Evolutionary conservation across 2,797 vertebrate genomes (phyloP).

Genomic region (Monodelphis domestica): DNA sequence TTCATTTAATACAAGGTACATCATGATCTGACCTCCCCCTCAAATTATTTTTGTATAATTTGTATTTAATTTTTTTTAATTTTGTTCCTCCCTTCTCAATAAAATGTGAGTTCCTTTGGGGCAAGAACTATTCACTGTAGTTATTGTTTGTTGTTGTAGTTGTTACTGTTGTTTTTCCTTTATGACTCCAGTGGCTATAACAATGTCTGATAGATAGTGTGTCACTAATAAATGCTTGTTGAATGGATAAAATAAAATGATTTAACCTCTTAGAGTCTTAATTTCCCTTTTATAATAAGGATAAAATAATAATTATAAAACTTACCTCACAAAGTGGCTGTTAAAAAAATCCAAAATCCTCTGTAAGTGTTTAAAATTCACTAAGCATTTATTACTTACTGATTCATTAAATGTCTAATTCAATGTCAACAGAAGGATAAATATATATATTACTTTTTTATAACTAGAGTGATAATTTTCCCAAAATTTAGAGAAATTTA

Average conservation of each 20-base stretch:
- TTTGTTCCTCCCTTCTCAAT: not conserved
- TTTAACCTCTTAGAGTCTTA: not conserved
- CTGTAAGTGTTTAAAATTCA: not conserved
- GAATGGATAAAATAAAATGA: not conserved
- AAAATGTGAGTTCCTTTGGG: not conserved
- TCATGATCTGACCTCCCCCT: not conserved
- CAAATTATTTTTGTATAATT: not conserved
- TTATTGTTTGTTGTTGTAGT: not conserved
- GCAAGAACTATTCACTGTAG: not conserved
- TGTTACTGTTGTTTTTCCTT: fast-evolving
- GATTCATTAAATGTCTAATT: not conserved
- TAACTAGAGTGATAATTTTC: not conserved
- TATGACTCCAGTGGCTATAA: not conserved
- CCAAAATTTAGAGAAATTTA: not conserved
- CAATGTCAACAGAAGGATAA: not conserved
- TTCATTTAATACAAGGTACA: not conserved
- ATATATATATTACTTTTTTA: not conserved
- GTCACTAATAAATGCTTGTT: not conserved
- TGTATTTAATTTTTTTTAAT: not conserved
- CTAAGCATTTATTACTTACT: not conserved
- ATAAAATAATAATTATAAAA: not conserved
- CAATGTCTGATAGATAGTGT: not conserved
- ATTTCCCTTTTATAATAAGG: not conserved
- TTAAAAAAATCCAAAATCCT: not conserved
- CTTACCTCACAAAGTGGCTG: not conserved